Percentiles rank a stretch among this genome's conserved stretches.
phyloP scores from a whole-genome alignment of 2,888 invertebrate genomes.

The Nineta flava region DNA sequence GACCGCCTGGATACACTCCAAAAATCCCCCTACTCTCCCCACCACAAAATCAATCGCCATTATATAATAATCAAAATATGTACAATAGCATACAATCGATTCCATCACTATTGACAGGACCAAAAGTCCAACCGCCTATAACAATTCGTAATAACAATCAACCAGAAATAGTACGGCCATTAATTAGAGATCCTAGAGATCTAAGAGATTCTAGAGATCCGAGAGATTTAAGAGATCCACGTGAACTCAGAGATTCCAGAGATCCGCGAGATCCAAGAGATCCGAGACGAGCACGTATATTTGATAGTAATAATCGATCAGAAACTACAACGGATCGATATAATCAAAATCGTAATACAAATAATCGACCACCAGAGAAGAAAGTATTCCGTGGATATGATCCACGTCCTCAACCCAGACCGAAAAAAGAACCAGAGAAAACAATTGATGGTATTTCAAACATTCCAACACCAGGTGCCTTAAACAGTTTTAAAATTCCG shows the following conservation, averaged over 20 bases:
- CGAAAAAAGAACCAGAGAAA: conserved; percentile 14
- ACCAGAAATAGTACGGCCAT: no score
- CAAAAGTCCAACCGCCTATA: no score
- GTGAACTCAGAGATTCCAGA: neutral
- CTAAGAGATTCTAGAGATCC: conserved; percentile 11
- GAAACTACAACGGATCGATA: no score
- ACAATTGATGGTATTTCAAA: conserved; percentile 25
- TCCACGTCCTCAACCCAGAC: conserved; percentile 10
- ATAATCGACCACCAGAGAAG: conserved; percentile 1
- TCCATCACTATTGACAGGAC: neutral
- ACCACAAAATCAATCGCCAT: neutral
- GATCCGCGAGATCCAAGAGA: neutral
- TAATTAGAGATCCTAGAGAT: conserved; percentile 6
- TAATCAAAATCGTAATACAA: no score
- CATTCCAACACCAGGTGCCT: conserved; percentile 29
- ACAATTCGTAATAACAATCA: no score
- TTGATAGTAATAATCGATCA: no score
- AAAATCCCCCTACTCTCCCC: neutral
- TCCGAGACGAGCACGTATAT: no score
- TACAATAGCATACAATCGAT: neutral
- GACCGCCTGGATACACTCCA: neutral
- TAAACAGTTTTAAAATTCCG: conserved; percentile 37
- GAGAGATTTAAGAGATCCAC: conserved; percentile 4
- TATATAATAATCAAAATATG: neutral
- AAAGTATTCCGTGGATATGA: conserved; percentile 9